Evolutionary conservation across 2,888 invertebrate species (phyloP).

Genomic region (Terebella lapidaria): DNA sequence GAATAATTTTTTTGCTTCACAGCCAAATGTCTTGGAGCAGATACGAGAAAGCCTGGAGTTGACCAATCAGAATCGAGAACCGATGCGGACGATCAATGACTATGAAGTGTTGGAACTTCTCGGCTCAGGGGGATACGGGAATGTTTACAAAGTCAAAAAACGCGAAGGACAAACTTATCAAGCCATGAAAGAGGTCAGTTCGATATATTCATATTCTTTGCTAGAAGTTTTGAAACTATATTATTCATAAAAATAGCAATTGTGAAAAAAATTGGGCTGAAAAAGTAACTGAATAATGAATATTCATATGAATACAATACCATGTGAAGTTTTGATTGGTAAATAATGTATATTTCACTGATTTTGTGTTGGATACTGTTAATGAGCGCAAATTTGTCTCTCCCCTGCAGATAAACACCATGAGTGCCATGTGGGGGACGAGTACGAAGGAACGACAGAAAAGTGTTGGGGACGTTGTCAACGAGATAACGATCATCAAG

Average conservation of each 20-base stretch:
- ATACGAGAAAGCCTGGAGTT: conserved; percentile 40
- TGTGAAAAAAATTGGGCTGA: too few relatives aligned
- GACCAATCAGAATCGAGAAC: conserved; percentile 44
- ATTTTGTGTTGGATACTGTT: too few relatives aligned
- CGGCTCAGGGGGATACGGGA: conserved; percentile 55
- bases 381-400: background rate
- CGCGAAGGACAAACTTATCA: conserved; percentile 43
- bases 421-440: conserved; percentile 41
- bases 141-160: conserved; percentile 54
- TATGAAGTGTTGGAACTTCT: conserved; percentile 54
- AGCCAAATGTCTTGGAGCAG: conserved; percentile 37
- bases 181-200: conserved; percentile 54
- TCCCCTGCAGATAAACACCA: conserved; percentile 36
- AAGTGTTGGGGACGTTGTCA: conserved; percentile 54
- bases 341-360: too few relatives aligned
- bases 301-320: too few relatives aligned
- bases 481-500: conserved; percentile 54
- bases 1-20: conserved; percentile 5
- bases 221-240: background rate
- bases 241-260: background rate
- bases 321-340: too few relatives aligned
- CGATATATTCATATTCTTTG: background rate
- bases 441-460: conserved; percentile 41
- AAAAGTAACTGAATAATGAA: too few relatives aligned
- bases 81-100: conserved; percentile 48